Percentiles rank a stretch among this genome's conserved stretches.
Evolutionary conservation across 2,888 invertebrate genomes (phyloP).

Genomic region (Spisula solida): DNA sequence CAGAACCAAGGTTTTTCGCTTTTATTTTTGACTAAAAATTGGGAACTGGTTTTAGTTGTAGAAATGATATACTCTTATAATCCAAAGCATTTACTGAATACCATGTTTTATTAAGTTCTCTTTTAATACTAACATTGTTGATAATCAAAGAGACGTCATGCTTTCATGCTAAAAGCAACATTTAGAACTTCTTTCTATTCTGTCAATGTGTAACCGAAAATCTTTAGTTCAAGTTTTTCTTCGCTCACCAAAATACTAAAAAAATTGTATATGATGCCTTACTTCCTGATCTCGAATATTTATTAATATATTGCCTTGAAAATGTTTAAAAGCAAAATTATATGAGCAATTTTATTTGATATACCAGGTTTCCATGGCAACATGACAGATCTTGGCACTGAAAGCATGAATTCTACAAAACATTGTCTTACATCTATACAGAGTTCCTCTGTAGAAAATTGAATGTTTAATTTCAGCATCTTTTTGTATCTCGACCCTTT

Average conservation of each 20-base stretch:
- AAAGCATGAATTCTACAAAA: slow-evolving; percentile 43
- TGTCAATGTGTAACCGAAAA: neutral
- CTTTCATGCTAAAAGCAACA: slow-evolving; percentile 46
- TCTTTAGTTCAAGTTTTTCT: slow-evolving; percentile 15
- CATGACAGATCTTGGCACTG: slow-evolving; percentile 39
- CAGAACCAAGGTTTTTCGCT: slow-evolving; percentile 32
- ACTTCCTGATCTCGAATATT: neutral
- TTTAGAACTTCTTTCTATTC: neutral
- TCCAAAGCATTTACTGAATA: slow-evolving; percentile 34
- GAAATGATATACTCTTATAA: slow-evolving; percentile 35
- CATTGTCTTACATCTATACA: slow-evolving; percentile 32
- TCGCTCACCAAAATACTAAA: slow-evolving; percentile 28
- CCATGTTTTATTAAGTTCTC: slow-evolving; percentile 32
- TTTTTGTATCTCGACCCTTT: neutral
- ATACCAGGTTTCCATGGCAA: slow-evolving; percentile 20
- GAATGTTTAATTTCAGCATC: slow-evolving; percentile 32
- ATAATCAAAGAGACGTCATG: slow-evolving; percentile 34
- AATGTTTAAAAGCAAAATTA: slow-evolving; percentile 17
- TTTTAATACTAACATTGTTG: slow-evolving; percentile 54
- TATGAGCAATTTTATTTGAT: neutral
- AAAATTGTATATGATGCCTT: slow-evolving; percentile 12
- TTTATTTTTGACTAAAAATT: slow-evolving; percentile 46
- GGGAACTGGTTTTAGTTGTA: slow-evolving; percentile 48
- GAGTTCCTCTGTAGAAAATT: slow-evolving; percentile 27
- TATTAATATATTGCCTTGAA: neutral